A percentile compares a stretch with the other conserved stretches of the same genome.
Evolutionary conservation across 2,797 vertebrate species (phyloP).

Genomic region (Austrolebias charrua): DNA sequence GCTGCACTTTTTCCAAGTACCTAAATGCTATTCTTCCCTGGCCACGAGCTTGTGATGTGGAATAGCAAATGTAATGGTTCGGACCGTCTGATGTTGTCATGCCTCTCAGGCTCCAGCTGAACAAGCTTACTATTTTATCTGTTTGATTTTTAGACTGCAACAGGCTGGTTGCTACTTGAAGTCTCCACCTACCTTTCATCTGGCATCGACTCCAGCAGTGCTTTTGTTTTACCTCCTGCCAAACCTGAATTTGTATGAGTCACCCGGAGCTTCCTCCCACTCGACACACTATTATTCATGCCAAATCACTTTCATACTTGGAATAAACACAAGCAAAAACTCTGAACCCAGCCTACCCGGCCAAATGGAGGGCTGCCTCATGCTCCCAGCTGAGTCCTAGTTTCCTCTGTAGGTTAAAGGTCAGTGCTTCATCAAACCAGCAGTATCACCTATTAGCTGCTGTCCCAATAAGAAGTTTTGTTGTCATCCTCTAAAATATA

Average conservation of each 20-base stretch:
- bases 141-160: constrained; percentile 54
- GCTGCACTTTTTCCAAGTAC: constrained; percentile 21
- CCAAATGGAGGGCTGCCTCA: constrained; percentile 55
- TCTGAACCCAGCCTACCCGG: constrained; percentile 46
- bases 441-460: constrained; percentile 59
- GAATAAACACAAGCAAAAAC: constrained; percentile 45
- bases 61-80: constrained; percentile 43
- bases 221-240: constrained; percentile 62
- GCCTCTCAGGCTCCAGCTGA: constrained; percentile 32
- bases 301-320: constrained; percentile 52
- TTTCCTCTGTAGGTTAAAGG: constrained; percentile 66
- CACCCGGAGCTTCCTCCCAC: constrained; percentile 47
- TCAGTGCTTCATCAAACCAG: constrained; percentile 59
- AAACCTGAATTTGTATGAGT: constrained; percentile 67
- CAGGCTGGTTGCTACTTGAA: constrained; percentile 37
- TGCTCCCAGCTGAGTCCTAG: constrained; percentile 45
- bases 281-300: constrained; percentile 50
- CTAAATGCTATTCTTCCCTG: constrained; percentile 17
- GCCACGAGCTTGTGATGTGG: constrained; percentile 31
- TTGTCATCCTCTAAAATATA: constrained; percentile 36
- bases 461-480: constrained; percentile 35
- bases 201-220: constrained; percentile 43
- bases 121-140: constrained; percentile 34
- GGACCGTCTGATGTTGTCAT: constrained; percentile 25
- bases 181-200: constrained; percentile 58